Conservation (phyloP, 2,888 invertebrate species). For the Ichneumoninae sp. region DNA sequence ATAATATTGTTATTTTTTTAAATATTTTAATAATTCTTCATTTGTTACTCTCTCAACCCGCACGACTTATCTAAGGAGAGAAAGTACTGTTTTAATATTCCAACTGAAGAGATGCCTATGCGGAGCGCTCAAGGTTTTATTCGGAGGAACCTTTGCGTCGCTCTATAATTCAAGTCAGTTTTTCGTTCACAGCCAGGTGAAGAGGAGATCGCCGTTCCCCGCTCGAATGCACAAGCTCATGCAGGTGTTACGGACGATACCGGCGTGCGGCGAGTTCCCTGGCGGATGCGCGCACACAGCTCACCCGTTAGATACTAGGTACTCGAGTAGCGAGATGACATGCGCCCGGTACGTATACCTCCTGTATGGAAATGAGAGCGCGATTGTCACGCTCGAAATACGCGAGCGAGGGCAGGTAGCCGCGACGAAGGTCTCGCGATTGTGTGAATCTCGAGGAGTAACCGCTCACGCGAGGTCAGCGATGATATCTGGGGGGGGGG, state of each 20-base stretch:
- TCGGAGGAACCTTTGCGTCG: background rate
- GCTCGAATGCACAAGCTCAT: background rate
- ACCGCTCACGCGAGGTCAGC: slow-evolving; percentile 9
- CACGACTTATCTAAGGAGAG: background rate
- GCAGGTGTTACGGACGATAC: background rate
- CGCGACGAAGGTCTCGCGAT: slow-evolving; percentile 51
- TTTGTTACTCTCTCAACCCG: no score
- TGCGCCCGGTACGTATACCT: slow-evolving; percentile 16
- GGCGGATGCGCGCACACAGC: background rate
- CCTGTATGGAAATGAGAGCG: slow-evolving; percentile 57
- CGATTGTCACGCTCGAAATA: slow-evolving; percentile 64
- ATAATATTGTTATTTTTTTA: no score
- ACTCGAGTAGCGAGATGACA: background rate
- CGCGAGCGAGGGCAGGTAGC: slow-evolving; percentile 57
- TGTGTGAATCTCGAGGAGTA: slow-evolving; percentile 22
- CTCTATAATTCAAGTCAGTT: background rate
- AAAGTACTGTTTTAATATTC: background rate
- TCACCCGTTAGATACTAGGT: slow-evolving; percentile 3
- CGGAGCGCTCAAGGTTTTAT: background rate
- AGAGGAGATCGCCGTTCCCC: background rate
- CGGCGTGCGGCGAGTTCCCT: background rate
- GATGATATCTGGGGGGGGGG: background rate
- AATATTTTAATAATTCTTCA: no score
- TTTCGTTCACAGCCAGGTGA: background rate
- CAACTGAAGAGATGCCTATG: background rate